Evolutionary conservation across 2,113 vertebrate species (phyloP).

Genomic region (Phainopepla nitens): DNA sequence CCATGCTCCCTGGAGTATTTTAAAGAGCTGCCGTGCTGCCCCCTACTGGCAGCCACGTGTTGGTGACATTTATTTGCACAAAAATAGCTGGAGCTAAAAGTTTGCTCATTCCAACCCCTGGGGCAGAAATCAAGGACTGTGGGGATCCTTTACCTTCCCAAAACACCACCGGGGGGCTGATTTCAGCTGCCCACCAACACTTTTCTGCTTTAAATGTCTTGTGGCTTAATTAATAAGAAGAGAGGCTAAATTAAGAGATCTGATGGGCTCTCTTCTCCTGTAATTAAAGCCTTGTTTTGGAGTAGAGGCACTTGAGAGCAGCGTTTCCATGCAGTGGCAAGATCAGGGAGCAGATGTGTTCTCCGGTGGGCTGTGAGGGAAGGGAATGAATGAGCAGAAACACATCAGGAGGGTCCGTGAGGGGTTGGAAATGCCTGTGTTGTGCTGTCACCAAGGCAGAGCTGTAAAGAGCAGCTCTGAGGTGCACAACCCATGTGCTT

Average conservation of each 20-base stretch:
- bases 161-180: neutral
- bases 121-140: neutral
- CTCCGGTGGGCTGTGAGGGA: neutral
- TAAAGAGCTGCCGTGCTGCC: neutral
- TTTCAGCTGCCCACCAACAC: neutral
- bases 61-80: neutral
- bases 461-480: conserved; percentile 47
- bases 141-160: neutral
- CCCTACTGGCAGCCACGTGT: neutral
- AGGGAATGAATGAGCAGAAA: conserved; percentile 36
- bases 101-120: neutral
- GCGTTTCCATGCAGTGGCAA: neutral
- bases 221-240: neutral
- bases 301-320: conserved; percentile 30
- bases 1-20: neutral
- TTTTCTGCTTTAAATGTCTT: neutral
- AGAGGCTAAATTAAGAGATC: conserved; percentile 8
- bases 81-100: neutral
- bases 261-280: conserved; percentile 2
- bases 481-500: neutral
- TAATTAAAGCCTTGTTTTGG: conserved; percentile 19
- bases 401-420: neutral
- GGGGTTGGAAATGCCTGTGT: conserved; percentile 39
- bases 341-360: conserved; percentile 2
- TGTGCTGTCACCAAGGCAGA: conserved; percentile 31